Evolutionary conservation across 2,888 invertebrate species (phyloP).

Genomic region (Meghimatium bilineatum): DNA sequence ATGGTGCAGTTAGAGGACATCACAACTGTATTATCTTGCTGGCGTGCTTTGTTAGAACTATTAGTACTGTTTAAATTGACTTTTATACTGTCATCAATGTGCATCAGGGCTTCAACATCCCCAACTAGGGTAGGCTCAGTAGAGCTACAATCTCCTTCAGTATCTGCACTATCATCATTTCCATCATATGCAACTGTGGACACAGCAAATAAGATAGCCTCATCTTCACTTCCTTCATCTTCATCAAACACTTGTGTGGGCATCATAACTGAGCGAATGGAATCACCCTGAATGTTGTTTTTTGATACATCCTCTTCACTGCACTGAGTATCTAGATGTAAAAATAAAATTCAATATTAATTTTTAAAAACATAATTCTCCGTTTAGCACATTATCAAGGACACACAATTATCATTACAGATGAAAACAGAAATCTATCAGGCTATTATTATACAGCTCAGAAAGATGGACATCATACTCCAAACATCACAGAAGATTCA

Average conservation of each 20-base stretch:
- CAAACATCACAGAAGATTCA: too few relatives aligned
- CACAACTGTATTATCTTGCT: background rate
- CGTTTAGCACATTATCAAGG: too few relatives aligned
- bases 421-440: too few relatives aligned
- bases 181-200: conserved; percentile 33
- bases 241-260: conserved; percentile 22
- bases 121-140: background rate
- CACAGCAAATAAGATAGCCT: conserved; percentile 28
- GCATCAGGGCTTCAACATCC: background rate
- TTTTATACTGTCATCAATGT: background rate
- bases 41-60: too few relatives aligned
- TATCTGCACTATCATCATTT: background rate
- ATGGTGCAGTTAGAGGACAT: background rate
- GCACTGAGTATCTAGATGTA: background rate
- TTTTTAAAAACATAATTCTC: background rate
- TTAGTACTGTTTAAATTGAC: background rate
- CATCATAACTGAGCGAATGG: background rate
- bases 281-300: background rate
- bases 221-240: conserved; percentile 12
- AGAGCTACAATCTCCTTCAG: background rate
- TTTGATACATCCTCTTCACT: background rate
- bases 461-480: too few relatives aligned
- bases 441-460: too few relatives aligned
- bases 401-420: too few relatives aligned
- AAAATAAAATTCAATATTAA: background rate